Evolutionary conservation across 2,888 invertebrate genomes (phyloP), one percentile per base, ranked within the genome.

Genomic region (Hymenopus coronatus): DNA sequence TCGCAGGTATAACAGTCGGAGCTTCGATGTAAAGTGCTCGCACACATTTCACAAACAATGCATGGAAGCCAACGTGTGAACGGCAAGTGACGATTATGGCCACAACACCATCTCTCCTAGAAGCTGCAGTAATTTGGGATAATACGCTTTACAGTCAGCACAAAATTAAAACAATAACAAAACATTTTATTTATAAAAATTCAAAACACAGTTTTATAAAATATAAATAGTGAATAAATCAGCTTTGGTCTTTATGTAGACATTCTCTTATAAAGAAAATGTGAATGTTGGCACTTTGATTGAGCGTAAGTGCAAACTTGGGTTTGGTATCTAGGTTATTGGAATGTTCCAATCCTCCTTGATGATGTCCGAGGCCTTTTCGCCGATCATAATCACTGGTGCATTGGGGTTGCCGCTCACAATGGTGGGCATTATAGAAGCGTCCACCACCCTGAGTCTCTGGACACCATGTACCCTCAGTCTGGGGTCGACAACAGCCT

Each of bases 361-460:
- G 90, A 98, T 97, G 95, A 98, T 95, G 92, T 98, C 98, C 12
- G 98, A 96, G 0, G 96, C 97, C 92, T 98, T 98, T 92, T 98
- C 98, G 0, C 96, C 98, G 88, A 98, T 98, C 97, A 98, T 98
- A 84, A 98, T 97, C 2, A 96, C 96, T 0, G 97, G 97, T 1
- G 98, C 98, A 92, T 98, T 98, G 0, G 98, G 97, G 93, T 98
- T 98, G 0, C 98, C 98, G 92, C 97, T 98, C 25, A 97, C 95
- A 90, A 98, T 98, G 1, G 95, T 96, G 0, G 98, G 98, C 98
- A 98, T 98, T 88, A 98, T 96, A 90, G 97, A 97, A 0, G 97
- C 97, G 92, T 98, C 98, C 0, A 96, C 96, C 0, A 98, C 97
- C 90, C 98, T 94, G 33, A 98, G 93, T 46, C 96, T 96, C 1